phyloP scores from a whole-genome alignment of 2,888 invertebrate species.

The Pheosia gnoma region DNA sequence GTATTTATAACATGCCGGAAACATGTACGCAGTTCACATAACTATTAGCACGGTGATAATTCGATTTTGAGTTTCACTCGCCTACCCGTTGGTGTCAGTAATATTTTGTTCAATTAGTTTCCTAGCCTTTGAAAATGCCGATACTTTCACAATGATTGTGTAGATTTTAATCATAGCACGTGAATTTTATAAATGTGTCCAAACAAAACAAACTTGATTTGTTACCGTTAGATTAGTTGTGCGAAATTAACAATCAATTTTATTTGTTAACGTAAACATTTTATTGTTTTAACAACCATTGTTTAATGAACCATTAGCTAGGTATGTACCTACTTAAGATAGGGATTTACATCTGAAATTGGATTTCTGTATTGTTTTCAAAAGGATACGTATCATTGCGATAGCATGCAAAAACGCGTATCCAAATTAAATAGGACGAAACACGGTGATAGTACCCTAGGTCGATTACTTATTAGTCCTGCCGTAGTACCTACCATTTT shows the following conservation, averaged over 20 bases:
- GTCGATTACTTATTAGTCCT: too few species aligned
- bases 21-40: conserved; percentile 33
- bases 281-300: too few species aligned
- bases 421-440: too few species aligned
- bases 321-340: too few species aligned
- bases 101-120: background rate
- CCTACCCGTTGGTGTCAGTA: background rate
- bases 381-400: too few species aligned
- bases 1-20: conserved; percentile 49
- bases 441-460: too few species aligned
- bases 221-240: background rate
- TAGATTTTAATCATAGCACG: background rate
- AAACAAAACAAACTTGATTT: background rate
- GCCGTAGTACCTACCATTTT: too few species aligned
- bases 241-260: background rate
- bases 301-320: too few species aligned
- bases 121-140: conserved; percentile 1
- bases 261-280: background rate
- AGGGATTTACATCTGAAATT: too few species aligned
- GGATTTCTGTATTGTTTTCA: too few species aligned
- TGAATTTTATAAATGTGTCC: background rate
- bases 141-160: background rate
- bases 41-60: conserved; percentile 42
- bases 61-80: conserved; percentile 41
- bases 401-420: too few species aligned